Evolutionary conservation across 2,888 invertebrate species (phyloP).

Genomic region (Coenonympha arcania): DNA sequence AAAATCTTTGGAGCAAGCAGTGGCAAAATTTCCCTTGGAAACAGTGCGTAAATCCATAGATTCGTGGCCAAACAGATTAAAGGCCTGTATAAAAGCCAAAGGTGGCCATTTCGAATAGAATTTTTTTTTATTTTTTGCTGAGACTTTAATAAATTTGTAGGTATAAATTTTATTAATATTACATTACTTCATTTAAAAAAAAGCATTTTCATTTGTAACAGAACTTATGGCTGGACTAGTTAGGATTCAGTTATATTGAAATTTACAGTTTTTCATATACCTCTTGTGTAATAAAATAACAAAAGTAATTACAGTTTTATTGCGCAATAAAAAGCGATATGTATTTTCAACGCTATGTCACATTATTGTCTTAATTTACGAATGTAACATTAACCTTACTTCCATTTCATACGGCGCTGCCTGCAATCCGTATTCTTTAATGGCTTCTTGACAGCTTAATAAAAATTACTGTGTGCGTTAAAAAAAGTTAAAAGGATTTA

Average conservation of each 20-base stretch:
- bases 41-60: too few species aligned
- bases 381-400: slow-evolving; percentile 15
- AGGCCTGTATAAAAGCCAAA: too few species aligned
- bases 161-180: too few species aligned
- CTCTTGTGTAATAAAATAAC: background rate
- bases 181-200: too few species aligned
- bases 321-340: slow-evolving; percentile 14
- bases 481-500: slow-evolving; percentile 20
- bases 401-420: slow-evolving; percentile 9
- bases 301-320: background rate
- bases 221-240: too few species aligned
- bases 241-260: background rate
- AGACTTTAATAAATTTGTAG: too few species aligned
- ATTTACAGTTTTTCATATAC: background rate
- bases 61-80: too few species aligned
- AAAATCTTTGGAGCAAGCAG: too few species aligned
- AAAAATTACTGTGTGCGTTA: slow-evolving; percentile 17
- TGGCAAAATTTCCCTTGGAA: too few species aligned
- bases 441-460: slow-evolving; percentile 13
- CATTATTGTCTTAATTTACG: slow-evolving; percentile 18
- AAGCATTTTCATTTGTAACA: too few species aligned
- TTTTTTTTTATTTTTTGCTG: too few species aligned
- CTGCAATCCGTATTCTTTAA: slow-evolving; percentile 14
- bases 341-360: slow-evolving; percentile 15
- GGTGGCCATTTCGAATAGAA: too few species aligned